Percentiles rank a stretch among this genome's conserved stretches.
Conservation (phyloP, 2,113 vertebrate species). For the Labeo rohita region DNA sequence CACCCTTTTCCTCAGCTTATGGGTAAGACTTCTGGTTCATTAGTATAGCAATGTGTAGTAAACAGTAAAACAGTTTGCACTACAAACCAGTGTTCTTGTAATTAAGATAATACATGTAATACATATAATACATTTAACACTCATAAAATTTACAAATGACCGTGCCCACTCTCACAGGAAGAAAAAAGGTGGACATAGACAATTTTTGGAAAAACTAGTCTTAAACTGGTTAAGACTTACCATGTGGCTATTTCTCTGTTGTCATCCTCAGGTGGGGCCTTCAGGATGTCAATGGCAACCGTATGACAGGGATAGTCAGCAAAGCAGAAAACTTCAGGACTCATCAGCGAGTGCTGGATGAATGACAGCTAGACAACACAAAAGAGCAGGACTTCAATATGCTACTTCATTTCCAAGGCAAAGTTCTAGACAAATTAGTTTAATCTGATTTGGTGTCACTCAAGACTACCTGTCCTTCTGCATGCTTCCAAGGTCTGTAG, state of each 20-base stretch:
- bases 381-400: background rate
- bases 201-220: background rate
- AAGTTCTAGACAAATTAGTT: background rate
- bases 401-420: background rate
- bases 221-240: constrained; percentile 64
- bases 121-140: too few relatives aligned
- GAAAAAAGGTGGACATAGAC: too few relatives aligned
- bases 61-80: too few relatives aligned
- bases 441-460: background rate
- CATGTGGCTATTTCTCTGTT: constrained; percentile 98
- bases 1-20: too few relatives aligned
- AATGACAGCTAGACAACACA: constrained; percentile 86
- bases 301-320: constrained; percentile 95
- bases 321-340: constrained; percentile 97
- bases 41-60: too few relatives aligned
- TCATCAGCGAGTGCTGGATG: constrained; percentile 97
- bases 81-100: too few relatives aligned
- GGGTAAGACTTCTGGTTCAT: too few relatives aligned
- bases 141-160: too few relatives aligned
- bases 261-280: constrained; percentile 99
- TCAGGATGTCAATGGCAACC: constrained; percentile 96
- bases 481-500: constrained; percentile 97
- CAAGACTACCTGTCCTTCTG: constrained; percentile 90
- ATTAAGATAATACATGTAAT: too few relatives aligned
- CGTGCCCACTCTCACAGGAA: too few relatives aligned